Conservation (phyloP, 2,888 invertebrate species). For the Barypeithes pellucidus region DNA sequence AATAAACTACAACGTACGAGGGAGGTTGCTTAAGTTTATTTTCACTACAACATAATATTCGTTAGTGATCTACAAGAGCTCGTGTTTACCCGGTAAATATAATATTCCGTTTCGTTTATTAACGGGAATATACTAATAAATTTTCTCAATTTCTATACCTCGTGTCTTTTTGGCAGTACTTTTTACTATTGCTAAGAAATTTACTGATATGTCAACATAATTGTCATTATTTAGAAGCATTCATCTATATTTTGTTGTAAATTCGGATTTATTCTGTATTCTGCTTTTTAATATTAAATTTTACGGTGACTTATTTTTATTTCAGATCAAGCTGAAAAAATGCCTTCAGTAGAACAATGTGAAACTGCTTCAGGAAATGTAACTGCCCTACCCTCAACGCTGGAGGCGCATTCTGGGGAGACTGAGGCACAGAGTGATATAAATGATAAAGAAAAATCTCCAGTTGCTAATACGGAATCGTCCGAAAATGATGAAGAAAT, state of each 20-base stretch:
- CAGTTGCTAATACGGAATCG: background rate
- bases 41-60: background rate
- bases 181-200: background rate
- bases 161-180: too few species aligned
- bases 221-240: background rate
- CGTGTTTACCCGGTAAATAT: too few species aligned
- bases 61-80: too few species aligned
- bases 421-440: background rate
- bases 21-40: background rate
- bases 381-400: constrained; percentile 53
- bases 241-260: background rate
- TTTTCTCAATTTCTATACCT: too few species aligned
- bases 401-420: constrained; percentile 29
- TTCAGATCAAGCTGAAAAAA: constrained; percentile 39
- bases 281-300: background rate
- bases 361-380: constrained; percentile 50
- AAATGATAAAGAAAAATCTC: background rate
- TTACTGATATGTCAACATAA: background rate
- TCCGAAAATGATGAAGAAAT: background rate
- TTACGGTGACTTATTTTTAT: constrained; percentile 16
- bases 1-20: constrained; percentile 1
- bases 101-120: too few species aligned
- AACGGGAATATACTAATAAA: too few species aligned
- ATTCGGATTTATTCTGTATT: background rate
- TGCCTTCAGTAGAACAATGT: constrained; percentile 57